These are phyloP conservation scores for Leptinotarsa undecemlineata DNA, from an alignment of 1,140 invertebrate species.

Conservation along the genomic window DNA sequence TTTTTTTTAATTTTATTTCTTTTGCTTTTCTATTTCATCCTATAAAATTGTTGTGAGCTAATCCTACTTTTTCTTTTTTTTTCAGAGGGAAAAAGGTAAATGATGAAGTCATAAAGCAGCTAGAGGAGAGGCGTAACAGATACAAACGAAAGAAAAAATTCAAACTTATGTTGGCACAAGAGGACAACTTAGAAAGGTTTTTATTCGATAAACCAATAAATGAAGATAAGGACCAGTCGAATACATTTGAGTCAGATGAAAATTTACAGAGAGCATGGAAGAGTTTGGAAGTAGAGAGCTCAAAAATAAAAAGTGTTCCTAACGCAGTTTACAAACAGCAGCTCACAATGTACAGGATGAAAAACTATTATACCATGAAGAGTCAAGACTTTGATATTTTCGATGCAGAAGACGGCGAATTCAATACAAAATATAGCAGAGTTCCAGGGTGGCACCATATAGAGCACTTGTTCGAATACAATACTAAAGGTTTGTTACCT, in stretches of 20 bases:
- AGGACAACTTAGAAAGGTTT: neutral
- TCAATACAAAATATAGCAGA: slow-evolving; percentile 33
- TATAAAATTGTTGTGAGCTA: too few relatives aligned
- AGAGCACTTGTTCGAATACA: slow-evolving; percentile 33
- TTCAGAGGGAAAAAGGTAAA: slow-evolving; percentile 11
- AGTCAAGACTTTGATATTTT: slow-evolving; percentile 26
- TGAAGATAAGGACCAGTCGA: neutral
- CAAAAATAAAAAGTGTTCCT: slow-evolving; percentile 7
- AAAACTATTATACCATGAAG: slow-evolving; percentile 18
- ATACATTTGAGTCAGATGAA: slow-evolving; percentile 7
- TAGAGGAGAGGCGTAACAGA: slow-evolving; percentile 38
- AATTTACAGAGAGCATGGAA: neutral
- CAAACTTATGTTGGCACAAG: slow-evolving; percentile 14
- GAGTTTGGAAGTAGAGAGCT: slow-evolving; percentile 10
- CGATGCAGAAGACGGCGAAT: slow-evolving; percentile 36
- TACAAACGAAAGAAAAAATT: slow-evolving; percentile 38
- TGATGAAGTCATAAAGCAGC: slow-evolving; percentile 9
- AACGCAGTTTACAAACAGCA: slow-evolving; percentile 18
- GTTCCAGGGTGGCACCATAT: slow-evolving; percentile 31
- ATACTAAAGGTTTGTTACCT: slow-evolving; percentile 34
- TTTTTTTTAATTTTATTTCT: too few relatives aligned
- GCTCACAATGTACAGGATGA: slow-evolving; percentile 17
- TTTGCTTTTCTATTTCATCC: too few relatives aligned
- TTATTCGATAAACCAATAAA: slow-evolving; percentile 9
- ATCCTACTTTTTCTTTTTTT: neutral